Evolutionary conservation across 2,113 vertebrate genomes (phyloP).

Genomic region (Rhizomys pruinosus): DNA sequence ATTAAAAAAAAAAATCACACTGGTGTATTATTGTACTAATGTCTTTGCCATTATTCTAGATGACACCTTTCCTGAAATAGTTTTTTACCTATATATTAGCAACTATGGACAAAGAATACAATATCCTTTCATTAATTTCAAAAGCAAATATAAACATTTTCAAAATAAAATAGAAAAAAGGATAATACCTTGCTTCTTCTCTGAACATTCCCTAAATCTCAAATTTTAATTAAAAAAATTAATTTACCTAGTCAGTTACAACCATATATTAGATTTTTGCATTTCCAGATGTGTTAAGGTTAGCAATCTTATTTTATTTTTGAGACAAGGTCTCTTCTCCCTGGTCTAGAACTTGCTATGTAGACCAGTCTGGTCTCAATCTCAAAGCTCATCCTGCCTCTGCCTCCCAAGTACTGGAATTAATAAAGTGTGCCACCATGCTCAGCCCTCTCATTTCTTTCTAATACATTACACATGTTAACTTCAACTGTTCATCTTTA

Average conservation of each 20-base stretch:
- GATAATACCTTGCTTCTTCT: not conserved
- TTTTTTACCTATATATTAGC: no score
- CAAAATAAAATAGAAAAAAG: conserved; percentile 74
- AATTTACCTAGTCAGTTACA: conserved; percentile 72
- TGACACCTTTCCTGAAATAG: conserved; percentile 64
- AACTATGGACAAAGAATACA: no score
- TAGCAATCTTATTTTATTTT: conserved; percentile 73
- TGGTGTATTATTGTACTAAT: no score
- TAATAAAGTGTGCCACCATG: not conserved
- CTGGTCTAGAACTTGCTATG: no score
- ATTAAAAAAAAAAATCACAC: no score
- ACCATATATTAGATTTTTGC: not conserved
- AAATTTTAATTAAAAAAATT: conserved; percentile 79
- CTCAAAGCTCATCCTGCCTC: no score
- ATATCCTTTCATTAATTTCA: conserved; percentile 80
- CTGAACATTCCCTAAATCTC: conserved; percentile 70
- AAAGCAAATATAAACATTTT: conserved; percentile 66
- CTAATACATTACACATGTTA: not conserved
- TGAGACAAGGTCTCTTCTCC: no score
- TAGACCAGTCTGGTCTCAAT: no score
- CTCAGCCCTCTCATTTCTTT: no score
- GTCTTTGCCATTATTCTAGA: no score
- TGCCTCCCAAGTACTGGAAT: no score
- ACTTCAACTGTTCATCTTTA: not conserved
- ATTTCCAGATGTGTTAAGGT: conserved; percentile 57